Base-by-base conservation (phyloP, 2,113 vertebrate species). In the Gadus macrocephalus region DNA sequence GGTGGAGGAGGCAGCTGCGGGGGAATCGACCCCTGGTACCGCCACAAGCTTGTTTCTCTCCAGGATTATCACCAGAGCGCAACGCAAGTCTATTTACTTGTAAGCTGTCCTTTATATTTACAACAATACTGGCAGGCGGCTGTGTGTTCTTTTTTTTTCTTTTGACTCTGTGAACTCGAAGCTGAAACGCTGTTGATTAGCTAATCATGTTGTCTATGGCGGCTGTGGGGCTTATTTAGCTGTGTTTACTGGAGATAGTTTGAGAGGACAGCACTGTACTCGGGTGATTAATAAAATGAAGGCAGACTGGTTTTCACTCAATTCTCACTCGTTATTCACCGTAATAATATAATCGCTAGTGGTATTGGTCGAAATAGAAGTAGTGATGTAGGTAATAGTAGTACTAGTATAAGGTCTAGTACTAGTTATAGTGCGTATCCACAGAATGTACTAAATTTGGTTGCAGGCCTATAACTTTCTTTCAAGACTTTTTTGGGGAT, bases 1-100 rank as follows among this genome's bases (percentile, higher is more conserved):
- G 55, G 17, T 7, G 55, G 55, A 17, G 15, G 15, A 58, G 80
- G 84, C 87, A 89, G 86, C 85, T 87, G 87, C 74, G 72, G 71
- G 78, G 70, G 74, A 58, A 78, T 49, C 42, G 73, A 78, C 75
- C 67, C 73, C 74, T 61, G 72, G 56, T 77, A 78, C 72, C 64
- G 68, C 68, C 55, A 35, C 71, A 70, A 81, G 69, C 75, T 73
- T 76, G 66, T 78, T 6, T 7, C 67, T 68, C 71, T 70, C 62
- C 17, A 58, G 67, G 55, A 56, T 69, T 31, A 17, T 74, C 67
- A 62, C 61, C 35, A 71, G 58, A 69, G 67, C 70, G 72, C 62
- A 70, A 56, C 67, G 61, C 28, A 22, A 3, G 20, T 61, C 27
- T 65, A 22, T 20, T 61, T 31, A 65, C 69, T 62, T 35, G 4